A percentile compares a stretch with the other conserved stretches of the same genome.
Evolutionary conservation across 2,113 vertebrate species (phyloP).

Genomic region (Ctenodactylus gundi): DNA sequence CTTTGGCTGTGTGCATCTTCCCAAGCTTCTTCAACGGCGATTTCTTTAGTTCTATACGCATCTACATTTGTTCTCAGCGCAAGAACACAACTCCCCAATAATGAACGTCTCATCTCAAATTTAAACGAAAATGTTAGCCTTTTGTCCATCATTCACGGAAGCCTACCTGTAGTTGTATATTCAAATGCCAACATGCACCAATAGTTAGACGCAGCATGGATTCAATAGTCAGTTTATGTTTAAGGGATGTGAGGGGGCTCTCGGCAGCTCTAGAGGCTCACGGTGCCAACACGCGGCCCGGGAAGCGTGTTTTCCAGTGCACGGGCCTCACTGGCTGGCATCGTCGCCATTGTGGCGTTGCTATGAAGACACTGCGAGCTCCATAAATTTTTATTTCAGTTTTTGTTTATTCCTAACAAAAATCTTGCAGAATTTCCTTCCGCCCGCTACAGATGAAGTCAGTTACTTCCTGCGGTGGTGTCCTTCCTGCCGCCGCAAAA

Average conservation of each 20-base stretch:
- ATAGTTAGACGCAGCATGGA: not conserved
- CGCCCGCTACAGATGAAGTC: not conserved
- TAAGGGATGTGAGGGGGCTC: slow-evolving; percentile 26
- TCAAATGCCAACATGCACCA: slow-evolving; percentile 16
- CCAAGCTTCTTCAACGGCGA: not conserved
- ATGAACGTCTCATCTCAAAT: not conserved
- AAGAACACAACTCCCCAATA: slow-evolving; percentile 5
- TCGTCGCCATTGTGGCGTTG: slow-evolving; percentile 1
- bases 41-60: not conserved
- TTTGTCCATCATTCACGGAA: not conserved
- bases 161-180: slow-evolving; percentile 53
- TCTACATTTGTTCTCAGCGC: not conserved
- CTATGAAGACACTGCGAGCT: slow-evolving; percentile 10
- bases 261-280: slow-evolving; percentile 38
- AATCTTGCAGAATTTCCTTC: not conserved
- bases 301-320: slow-evolving; percentile 47
- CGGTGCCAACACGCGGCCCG: slow-evolving; percentile 32
- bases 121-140: slow-evolving; percentile 4
- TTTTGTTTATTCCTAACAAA: slow-evolving; percentile 41
- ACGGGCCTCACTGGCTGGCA: slow-evolving; percentile 54
- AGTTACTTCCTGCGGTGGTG: too few relatives aligned
- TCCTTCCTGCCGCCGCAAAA: too few relatives aligned
- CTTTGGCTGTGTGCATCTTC: not conserved
- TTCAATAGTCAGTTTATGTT: slow-evolving; percentile 58
- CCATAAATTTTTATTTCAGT: slow-evolving; percentile 33